phyloP scores from a whole-genome alignment of 2,888 invertebrate genomes.

The Protophormia terraenovae region DNA sequence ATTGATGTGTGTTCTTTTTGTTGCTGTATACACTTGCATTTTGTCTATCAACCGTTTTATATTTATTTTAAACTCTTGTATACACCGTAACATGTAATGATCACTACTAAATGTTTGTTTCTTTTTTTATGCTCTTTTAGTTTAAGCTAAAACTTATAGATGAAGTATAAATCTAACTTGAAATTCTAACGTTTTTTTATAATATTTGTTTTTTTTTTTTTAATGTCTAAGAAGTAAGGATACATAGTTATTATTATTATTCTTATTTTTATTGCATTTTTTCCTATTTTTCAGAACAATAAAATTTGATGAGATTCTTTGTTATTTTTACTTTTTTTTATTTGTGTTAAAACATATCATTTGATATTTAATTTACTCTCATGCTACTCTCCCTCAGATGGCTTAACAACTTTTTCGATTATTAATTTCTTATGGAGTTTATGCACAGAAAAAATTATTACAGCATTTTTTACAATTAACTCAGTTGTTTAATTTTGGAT shows the following conservation, averaged over 20 bases:
- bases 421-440: no score
- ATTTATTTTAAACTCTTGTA: conserved; percentile 25
- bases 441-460: no score
- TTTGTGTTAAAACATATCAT: conserved; percentile 19
- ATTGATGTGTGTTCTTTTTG: background rate
- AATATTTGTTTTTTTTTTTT: conserved; percentile 11
- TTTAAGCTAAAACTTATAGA: no score
- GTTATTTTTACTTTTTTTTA: background rate
- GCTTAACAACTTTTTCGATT: background rate
- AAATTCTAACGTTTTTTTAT: no score
- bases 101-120: background rate
- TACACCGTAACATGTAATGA: conserved; percentile 48
- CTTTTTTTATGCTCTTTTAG: no score
- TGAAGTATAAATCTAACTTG: no score
- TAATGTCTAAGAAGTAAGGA: conserved; percentile 1
- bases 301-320: conserved; percentile 54
- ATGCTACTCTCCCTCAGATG: background rate
- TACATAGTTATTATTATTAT: conserved; percentile 18
- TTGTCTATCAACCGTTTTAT: conserved; percentile 19
- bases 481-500: no score
- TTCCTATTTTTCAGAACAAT: conserved; percentile 48
- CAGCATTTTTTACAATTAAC: no score
- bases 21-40: conserved; percentile 50
- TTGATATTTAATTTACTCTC: conserved; percentile 26
- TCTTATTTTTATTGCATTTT: background rate